Base-by-base conservation (phyloP, 2,113 vertebrate genomes). In the Sceloporus tristichus region DNA sequence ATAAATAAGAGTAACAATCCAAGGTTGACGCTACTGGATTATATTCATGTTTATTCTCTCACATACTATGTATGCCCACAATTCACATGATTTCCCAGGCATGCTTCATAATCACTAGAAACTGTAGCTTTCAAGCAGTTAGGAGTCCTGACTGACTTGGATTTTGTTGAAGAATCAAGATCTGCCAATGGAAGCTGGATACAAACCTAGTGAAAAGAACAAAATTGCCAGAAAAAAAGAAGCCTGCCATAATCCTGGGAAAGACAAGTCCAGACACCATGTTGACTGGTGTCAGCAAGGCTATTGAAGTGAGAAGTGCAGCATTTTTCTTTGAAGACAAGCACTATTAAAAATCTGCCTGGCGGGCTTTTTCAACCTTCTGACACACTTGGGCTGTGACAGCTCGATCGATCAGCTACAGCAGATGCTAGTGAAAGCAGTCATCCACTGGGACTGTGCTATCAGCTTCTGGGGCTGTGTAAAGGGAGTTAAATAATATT, bases 261-360 rank as follows among this genome's bases (percentile, higher is more conserved):
- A 86, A 29, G 90, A 81, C 74, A 73, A 91, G 56, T 75, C 19
- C 29, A 82, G 76, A 34, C 1, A 0, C 25, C 71, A 65, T 21
- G 1, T 66, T 53, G 81, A 92, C 18, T 85, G 82, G 82, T 87
- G 89, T 92, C 88, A 91, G 90, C 78, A 87, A 82, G 87, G 84
- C 73, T 25, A 76, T 18, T 87, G 81, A 90, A 93, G 84, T 87
- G 76, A 93, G 87, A 92, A 92, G 79, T 73, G 62, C 53, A 90
- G 8, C 62, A 89, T 91, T 93, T 94, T 82, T 92, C 90, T 94
- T 95, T 91, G 89, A 77, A 2, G 90, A 94, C 88, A 92, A 92
- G 40, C 85, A 85, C 87, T 92, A 90, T 94, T 95, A 95, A 91
- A 95, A 91, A 80, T 82, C 84, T 93, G 75, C 90, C 89, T 91